These are phyloP conservation scores for Polylopha cassiicola DNA, from an alignment of 2,888 invertebrate species.

Conservation along the genomic window DNA sequence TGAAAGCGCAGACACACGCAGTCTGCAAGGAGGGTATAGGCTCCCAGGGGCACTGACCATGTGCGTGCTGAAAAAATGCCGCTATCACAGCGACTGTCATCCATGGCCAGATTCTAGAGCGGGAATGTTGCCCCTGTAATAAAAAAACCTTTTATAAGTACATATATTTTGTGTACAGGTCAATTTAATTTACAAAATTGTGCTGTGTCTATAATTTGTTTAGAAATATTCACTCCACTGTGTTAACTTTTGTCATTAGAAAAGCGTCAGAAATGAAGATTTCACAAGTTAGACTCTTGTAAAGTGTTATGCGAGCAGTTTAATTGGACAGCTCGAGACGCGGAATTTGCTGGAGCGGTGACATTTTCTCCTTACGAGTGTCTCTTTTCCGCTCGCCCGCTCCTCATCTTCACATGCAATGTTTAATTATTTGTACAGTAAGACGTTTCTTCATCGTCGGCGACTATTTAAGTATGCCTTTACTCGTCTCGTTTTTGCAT, in stretches of 20 bases:
- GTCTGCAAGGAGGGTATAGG: conserved; percentile 84
- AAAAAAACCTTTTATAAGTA: conserved; percentile 6
- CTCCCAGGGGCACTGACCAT: conserved; percentile 91
- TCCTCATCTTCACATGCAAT: conserved; percentile 11
- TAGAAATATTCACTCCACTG: too few species aligned
- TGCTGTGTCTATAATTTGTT: too few species aligned
- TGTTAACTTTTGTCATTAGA: conserved; percentile 8
- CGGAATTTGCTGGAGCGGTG: conserved; percentile 19
- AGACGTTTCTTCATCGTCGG: conserved; percentile 12
- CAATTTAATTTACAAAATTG: too few species aligned
- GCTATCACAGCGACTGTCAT: conserved; percentile 38
- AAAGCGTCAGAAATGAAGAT: conserved; percentile 19
- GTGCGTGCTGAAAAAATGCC: conserved; percentile 37
- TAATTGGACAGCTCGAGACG: conserved; percentile 25
- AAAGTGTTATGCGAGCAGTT: conserved; percentile 17
- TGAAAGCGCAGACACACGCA: conserved; percentile 92
- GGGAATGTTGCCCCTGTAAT: conserved; percentile 43
- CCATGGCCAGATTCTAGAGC: conserved; percentile 35
- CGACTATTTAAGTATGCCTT: conserved; percentile 19
- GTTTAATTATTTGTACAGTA: conserved; percentile 23
- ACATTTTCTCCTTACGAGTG: conserved; percentile 23
- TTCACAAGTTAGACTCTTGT: conserved; percentile 10
- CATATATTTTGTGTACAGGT: too few species aligned
- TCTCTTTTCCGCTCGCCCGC: conserved; percentile 23
- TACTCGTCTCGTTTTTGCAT: conserved; percentile 9